Base-by-base conservation (phyloP, 2,888 invertebrate genomes). In the Lepetodrilus schrolli region DNA sequence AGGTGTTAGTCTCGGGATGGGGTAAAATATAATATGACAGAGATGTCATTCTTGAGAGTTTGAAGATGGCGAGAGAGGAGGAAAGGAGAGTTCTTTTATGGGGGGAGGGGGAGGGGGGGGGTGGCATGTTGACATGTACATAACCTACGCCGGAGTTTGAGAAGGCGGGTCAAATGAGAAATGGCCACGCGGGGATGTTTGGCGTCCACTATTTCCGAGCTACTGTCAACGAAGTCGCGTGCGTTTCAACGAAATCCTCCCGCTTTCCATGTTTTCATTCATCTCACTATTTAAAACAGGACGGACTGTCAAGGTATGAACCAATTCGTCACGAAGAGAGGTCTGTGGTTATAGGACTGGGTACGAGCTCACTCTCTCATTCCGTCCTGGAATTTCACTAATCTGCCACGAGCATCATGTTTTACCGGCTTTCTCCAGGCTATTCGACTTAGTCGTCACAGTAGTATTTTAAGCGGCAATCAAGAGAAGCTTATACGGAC, bases 181-280 rank as follows among this genome's bases (percentile, higher is more conserved):
- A 30, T 30, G 58, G 13, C 58, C 58, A 58, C 34, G 58, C 13
- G 26, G n/a, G 58, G 13, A 17, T 58, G 58, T 58, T 58, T 58
- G 58, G 30, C 34, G 26, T 58, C 58, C 30, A 17, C 58, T 58
- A 58, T 58, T 58, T 58, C 58, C 30, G 58, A 30, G 58, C 26
- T 34, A 7, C 30, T 30, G 58, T 58, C 58, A 58, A 58, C 58
- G n/a, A 26, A 26, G 17, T 58, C 58, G 13, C 58, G 58, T 58
- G 58, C 26, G 58, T 30, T 23, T 26, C 26, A 17, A n/a, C 17
- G 26, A 10, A 58, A 58, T 30, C 58, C 26, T 30, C 5, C 17
- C 30, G 58, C 58, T 58, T 26, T 4, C 4, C 17, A 23, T n/a
- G 30, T 13, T 30, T 58, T 58, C 58, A 58, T 58, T 58, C 58